Evolutionary conservation across 2,797 vertebrate species (phyloP).

Genomic region (Aselliscus stoliczkanus): DNA sequence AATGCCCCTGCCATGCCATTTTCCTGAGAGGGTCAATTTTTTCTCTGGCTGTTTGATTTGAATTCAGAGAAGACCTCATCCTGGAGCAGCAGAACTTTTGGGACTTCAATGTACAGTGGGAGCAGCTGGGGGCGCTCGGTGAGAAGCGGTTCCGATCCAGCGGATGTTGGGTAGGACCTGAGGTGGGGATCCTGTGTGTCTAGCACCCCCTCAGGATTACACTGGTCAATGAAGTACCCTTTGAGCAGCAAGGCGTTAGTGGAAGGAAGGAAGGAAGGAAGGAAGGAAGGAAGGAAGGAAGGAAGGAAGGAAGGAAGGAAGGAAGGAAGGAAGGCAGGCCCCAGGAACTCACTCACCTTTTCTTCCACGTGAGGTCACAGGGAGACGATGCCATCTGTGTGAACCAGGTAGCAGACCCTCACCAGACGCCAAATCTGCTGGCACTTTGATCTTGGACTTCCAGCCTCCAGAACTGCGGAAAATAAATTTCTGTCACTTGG

Average conservation of each 20-base stretch:
- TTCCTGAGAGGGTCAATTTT: neutral
- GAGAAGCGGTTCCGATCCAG: neutral
- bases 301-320: too few relatives aligned
- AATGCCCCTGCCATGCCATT: fast-evolving
- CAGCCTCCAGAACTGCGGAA: too few relatives aligned
- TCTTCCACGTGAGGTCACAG: neutral
- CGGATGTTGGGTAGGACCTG: neutral
- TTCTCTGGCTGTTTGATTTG: neutral
- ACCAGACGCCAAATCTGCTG: neutral
- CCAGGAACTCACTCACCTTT: too few relatives aligned
- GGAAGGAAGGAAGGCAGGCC: neutral
- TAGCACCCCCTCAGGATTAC: neutral
- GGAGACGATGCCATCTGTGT: fast-evolving
- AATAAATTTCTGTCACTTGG: too few relatives aligned
- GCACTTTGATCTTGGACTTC: too few relatives aligned
- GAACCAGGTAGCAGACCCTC: neutral
- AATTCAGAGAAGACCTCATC: neutral
- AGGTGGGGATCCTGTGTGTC: neutral
- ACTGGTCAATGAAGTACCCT: fast-evolving
- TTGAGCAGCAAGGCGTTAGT: neutral
- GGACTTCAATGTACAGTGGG: neutral
- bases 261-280: too few relatives aligned
- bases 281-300: too few relatives aligned
- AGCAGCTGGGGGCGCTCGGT: too few relatives aligned
- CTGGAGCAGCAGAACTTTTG: neutral